These are phyloP conservation scores for Pollimyrus isidori DNA, from an alignment of 2,113 vertebrate species.

Conservation along the genomic window DNA sequence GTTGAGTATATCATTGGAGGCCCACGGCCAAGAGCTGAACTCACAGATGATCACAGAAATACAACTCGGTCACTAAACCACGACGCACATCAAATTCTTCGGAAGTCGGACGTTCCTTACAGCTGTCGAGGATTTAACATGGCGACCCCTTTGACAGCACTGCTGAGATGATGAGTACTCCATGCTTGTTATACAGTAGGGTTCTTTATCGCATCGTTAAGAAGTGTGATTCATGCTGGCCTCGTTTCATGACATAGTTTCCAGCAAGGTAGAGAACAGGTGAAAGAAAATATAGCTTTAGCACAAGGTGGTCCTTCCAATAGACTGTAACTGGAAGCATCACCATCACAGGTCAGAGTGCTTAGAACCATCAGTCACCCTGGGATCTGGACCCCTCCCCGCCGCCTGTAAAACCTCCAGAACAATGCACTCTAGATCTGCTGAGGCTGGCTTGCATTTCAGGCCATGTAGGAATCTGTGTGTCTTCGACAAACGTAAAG, in stretches of 20 bases:
- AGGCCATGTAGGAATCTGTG: neutral
- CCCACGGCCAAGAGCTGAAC: neutral
- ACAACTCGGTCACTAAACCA: neutral
- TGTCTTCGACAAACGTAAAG: neutral
- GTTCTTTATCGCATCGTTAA: neutral
- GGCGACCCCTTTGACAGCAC: neutral
- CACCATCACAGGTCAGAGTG: neutral
- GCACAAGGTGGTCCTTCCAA: neutral
- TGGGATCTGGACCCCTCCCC: neutral
- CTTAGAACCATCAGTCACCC: neutral
- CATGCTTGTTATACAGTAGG: slow-evolving; percentile 18
- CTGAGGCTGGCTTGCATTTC: neutral
- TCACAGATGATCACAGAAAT: neutral
- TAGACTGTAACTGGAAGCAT: neutral
- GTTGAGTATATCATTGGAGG: neutral
- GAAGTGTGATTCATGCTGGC: neutral
- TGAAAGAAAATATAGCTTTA: neutral
- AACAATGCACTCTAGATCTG: neutral
- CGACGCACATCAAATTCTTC: neutral
- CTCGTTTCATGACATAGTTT: neutral
- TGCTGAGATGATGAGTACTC: neutral
- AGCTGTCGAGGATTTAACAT: neutral
- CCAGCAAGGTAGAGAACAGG: neutral
- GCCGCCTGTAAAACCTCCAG: neutral
- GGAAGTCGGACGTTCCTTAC: neutral